Evolutionary conservation across 2,888 invertebrate species (phyloP).

Genomic region (Stenodema calcarata): DNA sequence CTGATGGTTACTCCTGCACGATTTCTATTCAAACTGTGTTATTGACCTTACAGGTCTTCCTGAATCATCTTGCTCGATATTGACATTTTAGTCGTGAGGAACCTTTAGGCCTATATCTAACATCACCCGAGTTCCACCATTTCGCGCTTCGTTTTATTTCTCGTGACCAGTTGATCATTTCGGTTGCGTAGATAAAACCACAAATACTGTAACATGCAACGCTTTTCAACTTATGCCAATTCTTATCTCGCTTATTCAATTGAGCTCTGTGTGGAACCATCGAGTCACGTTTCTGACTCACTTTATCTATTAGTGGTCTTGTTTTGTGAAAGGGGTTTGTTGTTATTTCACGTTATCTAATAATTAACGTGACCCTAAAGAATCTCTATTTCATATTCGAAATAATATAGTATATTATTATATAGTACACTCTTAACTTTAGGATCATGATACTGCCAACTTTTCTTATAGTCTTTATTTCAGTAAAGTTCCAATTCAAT

Average conservation of each 20-base stretch:
- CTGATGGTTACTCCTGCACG: neutral
- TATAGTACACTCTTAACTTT: no score
- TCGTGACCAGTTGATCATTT: neutral
- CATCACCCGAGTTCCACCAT: neutral
- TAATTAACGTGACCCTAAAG: no score
- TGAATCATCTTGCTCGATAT: neutral
- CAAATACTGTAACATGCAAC: neutral
- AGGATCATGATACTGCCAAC: no score
- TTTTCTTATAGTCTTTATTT: no score
- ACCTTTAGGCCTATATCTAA: neutral
- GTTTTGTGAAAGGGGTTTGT: neutral
- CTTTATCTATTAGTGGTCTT: neutral
- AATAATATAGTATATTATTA: no score
- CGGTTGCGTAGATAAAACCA: neutral
- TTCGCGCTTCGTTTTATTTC: neutral
- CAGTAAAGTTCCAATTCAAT: no score
- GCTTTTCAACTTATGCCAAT: neutral
- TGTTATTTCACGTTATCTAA: neutral
- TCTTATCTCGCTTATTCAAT: neutral
- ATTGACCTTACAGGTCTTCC: neutral
- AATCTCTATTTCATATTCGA: no score
- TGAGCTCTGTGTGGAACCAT: neutral
- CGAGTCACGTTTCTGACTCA: neutral
- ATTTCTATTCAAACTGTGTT: neutral
- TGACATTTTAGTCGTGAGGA: constrained; percentile 9